Conservation (phyloP, 2,113 vertebrate species). For the Antechinus flavipes region DNA sequence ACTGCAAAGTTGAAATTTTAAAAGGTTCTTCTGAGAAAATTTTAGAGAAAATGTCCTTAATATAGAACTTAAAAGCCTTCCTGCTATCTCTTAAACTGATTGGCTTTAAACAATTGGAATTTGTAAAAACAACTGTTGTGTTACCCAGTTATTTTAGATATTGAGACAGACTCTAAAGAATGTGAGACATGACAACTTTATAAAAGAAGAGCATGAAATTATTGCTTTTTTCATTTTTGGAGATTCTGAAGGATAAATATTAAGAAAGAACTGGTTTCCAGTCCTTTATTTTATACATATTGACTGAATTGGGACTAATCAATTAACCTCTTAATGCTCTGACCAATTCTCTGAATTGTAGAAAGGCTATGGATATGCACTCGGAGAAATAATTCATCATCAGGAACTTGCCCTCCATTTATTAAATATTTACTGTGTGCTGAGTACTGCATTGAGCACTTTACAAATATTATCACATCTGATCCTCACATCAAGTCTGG, state of each 20-base stretch:
- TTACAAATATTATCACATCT: neutral
- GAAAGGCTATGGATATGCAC: neutral
- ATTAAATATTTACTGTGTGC: neutral
- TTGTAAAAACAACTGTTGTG: neutral
- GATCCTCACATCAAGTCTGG: neutral
- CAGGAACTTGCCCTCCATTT: neutral
- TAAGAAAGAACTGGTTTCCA: neutral
- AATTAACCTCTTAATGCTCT: neutral
- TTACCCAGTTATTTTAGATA: neutral
- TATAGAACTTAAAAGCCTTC: neutral
- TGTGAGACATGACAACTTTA: neutral
- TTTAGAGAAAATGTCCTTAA: neutral
- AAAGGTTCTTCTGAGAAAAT: neutral
- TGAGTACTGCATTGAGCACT: neutral
- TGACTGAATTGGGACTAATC: neutral
- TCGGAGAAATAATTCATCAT: neutral
- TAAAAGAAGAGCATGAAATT: neutral
- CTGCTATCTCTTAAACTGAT: neutral
- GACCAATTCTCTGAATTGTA: neutral
- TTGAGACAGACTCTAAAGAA: neutral
- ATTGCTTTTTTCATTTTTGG: neutral
- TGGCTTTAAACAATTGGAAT: neutral
- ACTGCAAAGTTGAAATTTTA: neutral
- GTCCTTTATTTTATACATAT: neutral
- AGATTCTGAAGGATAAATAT: neutral